phyloP scores from a whole-genome alignment of 2,113 vertebrate species.

The Passer domesticus region DNA sequence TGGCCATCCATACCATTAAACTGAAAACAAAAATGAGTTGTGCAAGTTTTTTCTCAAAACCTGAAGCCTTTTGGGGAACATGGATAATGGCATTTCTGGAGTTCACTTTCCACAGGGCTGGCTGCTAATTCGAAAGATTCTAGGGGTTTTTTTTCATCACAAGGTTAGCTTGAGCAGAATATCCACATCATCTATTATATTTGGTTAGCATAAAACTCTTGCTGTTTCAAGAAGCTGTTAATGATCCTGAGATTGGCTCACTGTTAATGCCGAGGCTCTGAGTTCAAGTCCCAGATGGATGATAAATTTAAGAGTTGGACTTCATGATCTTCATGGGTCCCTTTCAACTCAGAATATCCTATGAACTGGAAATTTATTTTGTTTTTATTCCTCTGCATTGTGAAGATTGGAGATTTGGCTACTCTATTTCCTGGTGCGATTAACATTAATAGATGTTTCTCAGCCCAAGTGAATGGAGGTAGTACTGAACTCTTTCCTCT shows the following conservation, averaged over 20 bases:
- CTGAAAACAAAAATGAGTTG: neutral
- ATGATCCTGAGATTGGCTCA: neutral
- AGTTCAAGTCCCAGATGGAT: neutral
- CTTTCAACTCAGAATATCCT: neutral
- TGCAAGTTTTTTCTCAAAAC: neutral
- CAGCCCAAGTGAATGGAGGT: neutral
- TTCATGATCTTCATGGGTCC: neutral
- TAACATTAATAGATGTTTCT: neutral
- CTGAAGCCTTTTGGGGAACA: neutral
- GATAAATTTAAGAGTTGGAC: neutral
- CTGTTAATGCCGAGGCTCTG: neutral
- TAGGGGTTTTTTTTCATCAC: neutral
- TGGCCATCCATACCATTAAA: neutral
- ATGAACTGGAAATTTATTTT: neutral
- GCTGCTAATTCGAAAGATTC: neutral
- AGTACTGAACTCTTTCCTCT: neutral
- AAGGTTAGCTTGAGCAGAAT: neutral
- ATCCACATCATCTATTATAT: neutral
- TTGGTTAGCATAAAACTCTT: neutral
- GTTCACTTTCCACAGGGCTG: neutral
- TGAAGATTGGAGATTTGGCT: neutral
- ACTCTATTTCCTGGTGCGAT: rapidly evolving
- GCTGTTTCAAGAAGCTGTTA: neutral
- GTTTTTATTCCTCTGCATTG: neutral
- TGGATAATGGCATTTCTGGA: neutral